These are phyloP conservation scores for Netelia melanura DNA, from an alignment of 2,888 invertebrate genomes.

Conservation along the genomic window DNA sequence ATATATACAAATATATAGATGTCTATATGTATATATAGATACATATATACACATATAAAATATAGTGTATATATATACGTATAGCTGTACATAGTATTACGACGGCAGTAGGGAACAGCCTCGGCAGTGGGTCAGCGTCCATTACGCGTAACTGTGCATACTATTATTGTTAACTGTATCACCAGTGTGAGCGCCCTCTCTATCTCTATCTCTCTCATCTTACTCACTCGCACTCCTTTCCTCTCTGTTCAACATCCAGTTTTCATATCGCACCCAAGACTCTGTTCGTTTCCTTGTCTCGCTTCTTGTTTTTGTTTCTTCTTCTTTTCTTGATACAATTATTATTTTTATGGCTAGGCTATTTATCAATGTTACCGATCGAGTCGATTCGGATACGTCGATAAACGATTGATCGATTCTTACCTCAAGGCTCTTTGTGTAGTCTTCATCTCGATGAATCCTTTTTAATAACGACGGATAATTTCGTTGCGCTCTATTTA, in stretches of 20 bases:
- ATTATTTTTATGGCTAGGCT: not conserved
- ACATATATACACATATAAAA: constrained; percentile 25
- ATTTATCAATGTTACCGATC: not conserved
- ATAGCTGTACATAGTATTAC: constrained; percentile 33
- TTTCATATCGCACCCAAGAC: not conserved
- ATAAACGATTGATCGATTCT: constrained; percentile 17
- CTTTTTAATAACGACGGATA: not conserved
- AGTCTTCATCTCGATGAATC: constrained; percentile 62
- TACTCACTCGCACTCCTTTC: not conserved
- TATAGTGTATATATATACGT: not conserved
- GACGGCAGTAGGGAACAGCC: constrained; percentile 40
- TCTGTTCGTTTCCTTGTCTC: not conserved
- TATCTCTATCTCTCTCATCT: not conserved
- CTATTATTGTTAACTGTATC: constrained; percentile 71
- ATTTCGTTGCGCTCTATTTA: constrained; percentile 23
- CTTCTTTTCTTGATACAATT: not conserved
- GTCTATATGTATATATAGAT: not conserved
- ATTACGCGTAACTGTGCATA: constrained; percentile 70
- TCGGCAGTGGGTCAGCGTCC: constrained; percentile 69
- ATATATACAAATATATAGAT: constrained; percentile 17
- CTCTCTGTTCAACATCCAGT: too few species aligned
- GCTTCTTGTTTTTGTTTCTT: not conserved
- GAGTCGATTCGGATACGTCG: not conserved
- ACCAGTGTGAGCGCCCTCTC: constrained; percentile 50
- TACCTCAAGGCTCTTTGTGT: constrained; percentile 69